A percentile compares a stretch with the other conserved stretches of the same genome.
Evolutionary conservation across 2,797 vertebrate species (phyloP).

Genomic region (Poecile montanus): DNA sequence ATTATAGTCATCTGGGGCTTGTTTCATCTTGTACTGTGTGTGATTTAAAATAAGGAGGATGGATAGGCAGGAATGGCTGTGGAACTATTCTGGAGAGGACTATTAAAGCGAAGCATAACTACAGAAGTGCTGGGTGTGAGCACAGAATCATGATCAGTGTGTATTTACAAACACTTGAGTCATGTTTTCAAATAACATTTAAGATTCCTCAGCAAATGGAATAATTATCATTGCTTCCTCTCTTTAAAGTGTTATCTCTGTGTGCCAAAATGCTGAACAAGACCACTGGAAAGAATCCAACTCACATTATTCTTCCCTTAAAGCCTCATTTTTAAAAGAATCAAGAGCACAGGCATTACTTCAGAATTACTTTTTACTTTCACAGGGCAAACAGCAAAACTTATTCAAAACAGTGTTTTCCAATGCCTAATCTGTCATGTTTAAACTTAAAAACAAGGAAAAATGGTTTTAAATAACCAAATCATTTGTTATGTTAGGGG

Average conservation of each 20-base stretch:
- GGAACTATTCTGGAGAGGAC: background rate
- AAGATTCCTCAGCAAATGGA: background rate
- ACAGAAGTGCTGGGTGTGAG: background rate
- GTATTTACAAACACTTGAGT: background rate
- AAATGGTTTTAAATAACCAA: background rate
- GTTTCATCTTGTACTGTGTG: background rate
- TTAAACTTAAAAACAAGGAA: background rate
- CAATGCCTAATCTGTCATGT: background rate
- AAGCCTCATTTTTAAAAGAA: background rate
- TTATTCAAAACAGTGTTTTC: background rate
- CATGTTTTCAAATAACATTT: background rate
- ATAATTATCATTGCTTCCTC: background rate
- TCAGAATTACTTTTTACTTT: background rate
- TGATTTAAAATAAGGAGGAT: background rate
- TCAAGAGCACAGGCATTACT: background rate
- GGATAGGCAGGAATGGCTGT: background rate
- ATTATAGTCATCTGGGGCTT: background rate
- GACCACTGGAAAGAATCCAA: background rate
- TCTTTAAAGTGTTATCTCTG: background rate
- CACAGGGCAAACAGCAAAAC: background rate
- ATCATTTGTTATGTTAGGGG: background rate
- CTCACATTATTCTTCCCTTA: background rate
- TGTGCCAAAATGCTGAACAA: background rate
- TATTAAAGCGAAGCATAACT: background rate
- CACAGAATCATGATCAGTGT: background rate